A percentile compares a stretch with the other conserved stretches of the same genome.
phyloP scores from a whole-genome alignment of 2,888 invertebrate genomes.

The Dermolepida albohirtum region DNA sequence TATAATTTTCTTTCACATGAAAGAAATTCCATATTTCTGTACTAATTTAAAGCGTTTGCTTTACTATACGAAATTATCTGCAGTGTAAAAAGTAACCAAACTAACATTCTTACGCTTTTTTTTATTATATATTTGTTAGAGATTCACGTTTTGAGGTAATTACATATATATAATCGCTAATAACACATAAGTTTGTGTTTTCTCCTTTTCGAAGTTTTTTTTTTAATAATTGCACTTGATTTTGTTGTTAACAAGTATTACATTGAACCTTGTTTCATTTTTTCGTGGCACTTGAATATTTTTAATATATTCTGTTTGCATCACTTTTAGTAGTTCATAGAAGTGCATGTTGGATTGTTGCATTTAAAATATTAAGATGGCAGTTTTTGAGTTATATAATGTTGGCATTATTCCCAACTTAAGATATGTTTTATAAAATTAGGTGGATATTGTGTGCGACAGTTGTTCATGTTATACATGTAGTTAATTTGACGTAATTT shows the following conservation, averaged over 20 bases:
- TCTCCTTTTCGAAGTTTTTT: too few relatives aligned
- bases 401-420: too few relatives aligned
- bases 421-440: too few relatives aligned
- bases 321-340: neutral
- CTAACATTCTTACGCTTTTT: slow-evolving; percentile 24
- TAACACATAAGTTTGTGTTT: too few relatives aligned
- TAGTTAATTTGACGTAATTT: too few relatives aligned
- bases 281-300: too few relatives aligned
- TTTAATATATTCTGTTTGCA: too few relatives aligned
- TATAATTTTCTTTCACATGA: neutral
- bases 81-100: slow-evolving; percentile 43
- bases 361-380: slow-evolving; percentile 14
- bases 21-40: neutral
- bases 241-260: too few relatives aligned
- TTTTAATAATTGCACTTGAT: neutral
- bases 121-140: slow-evolving; percentile 5
- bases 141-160: neutral
- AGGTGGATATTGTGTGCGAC: too few relatives aligned
- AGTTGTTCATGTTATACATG: too few relatives aligned
- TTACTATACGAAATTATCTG: slow-evolving; percentile 3
- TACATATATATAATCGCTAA: too few relatives aligned
- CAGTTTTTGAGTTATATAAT: neutral
- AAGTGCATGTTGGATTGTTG: slow-evolving; percentile 9
- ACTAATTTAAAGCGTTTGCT: neutral
- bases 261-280: too few relatives aligned